These are phyloP conservation scores for Cyanistes caeruleus DNA, from an alignment of 2,113 vertebrate species.

Conservation along the genomic window DNA sequence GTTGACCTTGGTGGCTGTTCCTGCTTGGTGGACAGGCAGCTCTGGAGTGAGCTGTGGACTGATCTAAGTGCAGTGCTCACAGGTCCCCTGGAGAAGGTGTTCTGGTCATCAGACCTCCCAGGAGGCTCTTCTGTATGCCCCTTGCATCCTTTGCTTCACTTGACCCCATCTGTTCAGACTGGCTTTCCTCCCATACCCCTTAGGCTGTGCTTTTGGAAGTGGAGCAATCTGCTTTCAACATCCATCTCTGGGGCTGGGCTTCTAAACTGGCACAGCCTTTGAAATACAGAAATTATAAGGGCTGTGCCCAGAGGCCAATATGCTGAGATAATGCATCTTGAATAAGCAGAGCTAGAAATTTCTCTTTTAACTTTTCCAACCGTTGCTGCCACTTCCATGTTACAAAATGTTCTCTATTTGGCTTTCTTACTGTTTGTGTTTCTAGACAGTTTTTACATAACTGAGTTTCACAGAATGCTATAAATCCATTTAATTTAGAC, in stretches of 20 bases:
- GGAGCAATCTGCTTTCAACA: neutral
- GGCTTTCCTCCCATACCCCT: neutral
- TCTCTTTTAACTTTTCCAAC: constrained; percentile 17
- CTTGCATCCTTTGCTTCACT: neutral
- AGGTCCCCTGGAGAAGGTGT: neutral
- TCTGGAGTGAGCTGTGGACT: neutral
- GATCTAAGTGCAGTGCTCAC: neutral
- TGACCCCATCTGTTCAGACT: neutral
- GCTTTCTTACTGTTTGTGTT: neutral
- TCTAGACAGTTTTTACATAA: constrained; percentile 24
- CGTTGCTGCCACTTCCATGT: rapidly evolving
- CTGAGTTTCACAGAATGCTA: neutral
- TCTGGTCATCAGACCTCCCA: neutral
- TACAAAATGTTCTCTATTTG: neutral
- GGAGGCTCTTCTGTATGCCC: neutral
- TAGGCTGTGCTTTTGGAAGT: neutral
- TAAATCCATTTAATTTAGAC: neutral
- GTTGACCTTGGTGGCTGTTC: neutral
- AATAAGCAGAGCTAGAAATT: neutral
- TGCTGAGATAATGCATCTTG: neutral
- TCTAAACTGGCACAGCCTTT: neutral
- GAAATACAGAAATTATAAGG: neutral
- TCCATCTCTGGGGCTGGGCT: neutral
- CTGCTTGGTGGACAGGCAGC: neutral
- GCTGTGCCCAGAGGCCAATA: neutral